phyloP scores from a whole-genome alignment of 2,797 vertebrate species.

The Crax fasciolata region DNA sequence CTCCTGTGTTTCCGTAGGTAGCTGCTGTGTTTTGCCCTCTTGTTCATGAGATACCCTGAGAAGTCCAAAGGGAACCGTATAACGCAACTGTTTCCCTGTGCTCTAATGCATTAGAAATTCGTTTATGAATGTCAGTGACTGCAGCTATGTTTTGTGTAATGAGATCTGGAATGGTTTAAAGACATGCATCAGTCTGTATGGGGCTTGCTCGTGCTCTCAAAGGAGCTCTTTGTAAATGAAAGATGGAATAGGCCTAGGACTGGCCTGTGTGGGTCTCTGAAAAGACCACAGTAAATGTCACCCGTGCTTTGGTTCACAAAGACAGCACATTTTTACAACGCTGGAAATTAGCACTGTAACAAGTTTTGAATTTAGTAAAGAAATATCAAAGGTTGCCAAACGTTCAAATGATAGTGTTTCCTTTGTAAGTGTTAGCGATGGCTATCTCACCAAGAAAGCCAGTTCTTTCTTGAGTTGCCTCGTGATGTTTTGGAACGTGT shows the following conservation, averaged over 20 bases:
- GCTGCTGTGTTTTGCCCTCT: not conserved
- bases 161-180: not conserved
- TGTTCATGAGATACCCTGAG: not conserved
- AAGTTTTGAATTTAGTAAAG: not conserved
- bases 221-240: conserved; percentile 41
- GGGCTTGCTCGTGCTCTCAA: not conserved
- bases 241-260: not conserved
- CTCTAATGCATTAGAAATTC: not conserved
- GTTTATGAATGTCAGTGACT: not conserved
- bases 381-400: conserved; percentile 46
- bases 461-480: not conserved
- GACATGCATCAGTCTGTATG: rapidly evolving
- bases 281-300: conserved; percentile 31
- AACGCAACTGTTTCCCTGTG: not conserved
- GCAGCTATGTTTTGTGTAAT: not conserved
- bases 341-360: not conserved
- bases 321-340: not conserved
- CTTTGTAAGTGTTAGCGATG: not conserved
- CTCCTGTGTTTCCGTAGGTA: not conserved
- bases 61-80: not conserved
- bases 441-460: not conserved
- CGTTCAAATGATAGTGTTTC: not conserved
- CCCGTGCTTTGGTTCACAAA: not conserved
- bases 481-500: not conserved
- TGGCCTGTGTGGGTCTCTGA: not conserved